Evolutionary conservation across 37 sponge, comb jelly and placozoan species (phyloP), one percentile per base, ranked within the genome.

Genomic region (Oscarella lobularis): DNA sequence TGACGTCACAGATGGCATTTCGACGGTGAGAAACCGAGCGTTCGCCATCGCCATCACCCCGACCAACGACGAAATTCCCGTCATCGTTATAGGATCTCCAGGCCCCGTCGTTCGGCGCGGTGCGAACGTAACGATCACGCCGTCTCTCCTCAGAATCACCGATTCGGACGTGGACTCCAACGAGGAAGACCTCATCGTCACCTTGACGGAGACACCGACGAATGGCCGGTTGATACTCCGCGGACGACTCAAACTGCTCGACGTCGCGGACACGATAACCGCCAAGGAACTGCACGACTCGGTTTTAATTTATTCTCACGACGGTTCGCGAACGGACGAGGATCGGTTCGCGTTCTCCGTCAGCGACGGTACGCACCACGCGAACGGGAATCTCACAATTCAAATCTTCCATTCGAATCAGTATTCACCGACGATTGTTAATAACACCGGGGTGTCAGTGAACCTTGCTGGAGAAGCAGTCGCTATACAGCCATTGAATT

Each of bases 1-100:
- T 48, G 60, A 48, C 20, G 60, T 48, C 60, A 48, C 60, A 48
- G 60, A 48, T 48, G 60, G 60, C 60, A 48, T 48, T 27, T 9
- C 60, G 20, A 48, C 20, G 20, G 14, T 48, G 60, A 48, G 14
- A 9, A 48, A 48, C 60, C 9, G 9, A 27, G 14, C 60, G 20
- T 48, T 48, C 60, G 20, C 9, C 20, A 48, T 48, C 9, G 20
- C 60, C 20, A 48, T 48, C 60, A 27, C 60, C 20, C 60, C 60
- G 14, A 20, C 20, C 9, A 20, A 48, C 20, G 60, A 48, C 20
- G 60, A 48, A 20, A 9, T 20, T 9, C 60, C 60, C 20, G 60
- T 48, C 20, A 48, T 48, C 9, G 20, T 48, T 20, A 48, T 27
- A 48, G 60, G 60, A 27, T 20, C 9, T 20, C 60, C 60, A 48